Conservation (phyloP, 2,888 invertebrate species). For the Caenorhabditis sp. region DNA sequence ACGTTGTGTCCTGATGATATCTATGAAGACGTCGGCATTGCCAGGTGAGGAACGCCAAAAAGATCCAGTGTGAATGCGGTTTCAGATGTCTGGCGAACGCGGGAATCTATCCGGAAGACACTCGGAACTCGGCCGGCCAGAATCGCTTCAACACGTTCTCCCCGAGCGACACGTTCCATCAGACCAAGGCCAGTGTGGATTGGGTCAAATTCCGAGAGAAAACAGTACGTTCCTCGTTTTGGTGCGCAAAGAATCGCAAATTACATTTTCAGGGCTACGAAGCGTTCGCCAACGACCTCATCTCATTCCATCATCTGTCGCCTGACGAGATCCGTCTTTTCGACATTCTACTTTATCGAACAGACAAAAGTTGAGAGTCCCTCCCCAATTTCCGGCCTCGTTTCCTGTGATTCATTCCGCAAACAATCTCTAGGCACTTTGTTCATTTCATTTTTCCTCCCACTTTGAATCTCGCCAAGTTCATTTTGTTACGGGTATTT, state of each 20-base stretch:
- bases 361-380: conserved; percentile 8
- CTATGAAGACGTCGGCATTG: conserved; percentile 71
- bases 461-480: conserved; percentile 41
- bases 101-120: conserved; percentile 66
- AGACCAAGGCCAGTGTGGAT: conserved; percentile 32
- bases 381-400: background rate
- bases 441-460: conserved; percentile 3
- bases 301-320: conserved; percentile 64
- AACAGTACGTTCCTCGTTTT: conserved; percentile 1
- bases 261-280: conserved; percentile 56
- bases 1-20: conserved; percentile 65
- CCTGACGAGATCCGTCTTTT: conserved; percentile 62
- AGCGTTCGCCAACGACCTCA: conserved; percentile 62
- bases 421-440: conserved; percentile 15
- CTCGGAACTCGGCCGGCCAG: conserved; percentile 59
- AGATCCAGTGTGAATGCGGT: background rate
- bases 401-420: background rate
- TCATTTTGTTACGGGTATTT: conserved; percentile 11
- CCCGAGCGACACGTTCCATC: conserved; percentile 41
- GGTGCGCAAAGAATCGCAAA: background rate
- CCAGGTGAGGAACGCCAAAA: conserved; percentile 28
- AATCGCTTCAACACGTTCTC: conserved; percentile 64
- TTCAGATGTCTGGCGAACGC: conserved; percentile 63
- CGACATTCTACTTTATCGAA: conserved; percentile 61
- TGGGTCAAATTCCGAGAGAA: conserved; percentile 46